Base-by-base conservation (phyloP, 2,113 vertebrate species). In the Otolemur garnettii region DNA sequence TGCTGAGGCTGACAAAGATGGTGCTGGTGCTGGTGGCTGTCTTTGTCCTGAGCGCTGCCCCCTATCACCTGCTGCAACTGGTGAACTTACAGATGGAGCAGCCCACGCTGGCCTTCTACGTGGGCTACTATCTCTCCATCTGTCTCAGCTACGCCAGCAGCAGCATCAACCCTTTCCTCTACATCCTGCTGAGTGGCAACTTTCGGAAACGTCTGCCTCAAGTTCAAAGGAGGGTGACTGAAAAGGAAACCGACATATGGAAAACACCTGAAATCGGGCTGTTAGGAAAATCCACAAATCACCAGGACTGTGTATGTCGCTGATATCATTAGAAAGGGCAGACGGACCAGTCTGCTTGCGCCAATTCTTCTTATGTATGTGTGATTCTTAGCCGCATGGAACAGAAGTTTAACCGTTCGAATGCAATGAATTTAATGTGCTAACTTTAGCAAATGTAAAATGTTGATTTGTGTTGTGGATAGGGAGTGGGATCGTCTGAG, bases 61-160 rank as follows among this genome's bases (percentile, higher is more conserved):
- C 98, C 0, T 98, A 98, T 85, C 97, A 98, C 0, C 15, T 97
- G 62, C 97, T 98, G 38, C 98, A 99, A 75, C 95, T 98, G 84
- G 96, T 97, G 78, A 98, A 98, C 92, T 92, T 98, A 57, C 94
- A 96, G 53, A 64, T 97, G 89, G 96, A 86, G 62, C 96, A 98
- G 68, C 98, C 94, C 1, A 83, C 96, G 0, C 75, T 98, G 74
- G 97, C 96, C 30, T 99, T 98, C 97, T 97, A 96, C 0, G 6
- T 98, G 42, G 97, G 95, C 97, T 98, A 98, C 90, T 98, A 97
- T n/a, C 28, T 97, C 77, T 98, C 97, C 38, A 95, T 98, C 85
- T 98, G 98, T 94, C 98, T 98, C 94, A 98, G 98, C 94, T 98
- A 98, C 0, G 64, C 97, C 85, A 97, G 97, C 94, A 98, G 98